These are phyloP conservation scores for Pseudochirops cupreus DNA, from an alignment of 2,797 vertebrate species.

Conservation along the genomic window DNA sequence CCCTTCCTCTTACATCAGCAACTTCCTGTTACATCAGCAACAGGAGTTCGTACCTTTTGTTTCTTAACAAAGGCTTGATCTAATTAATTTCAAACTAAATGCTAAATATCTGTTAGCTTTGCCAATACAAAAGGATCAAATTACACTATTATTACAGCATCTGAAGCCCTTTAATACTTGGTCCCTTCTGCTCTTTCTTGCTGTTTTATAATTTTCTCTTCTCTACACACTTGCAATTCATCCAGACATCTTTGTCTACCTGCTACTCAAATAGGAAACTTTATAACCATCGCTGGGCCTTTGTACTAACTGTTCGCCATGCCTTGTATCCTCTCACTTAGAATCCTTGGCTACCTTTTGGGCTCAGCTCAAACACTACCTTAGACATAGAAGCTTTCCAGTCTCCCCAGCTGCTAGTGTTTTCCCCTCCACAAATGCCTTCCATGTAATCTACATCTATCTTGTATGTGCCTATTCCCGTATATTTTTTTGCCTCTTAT, in stretches of 20 bases:
- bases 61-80: no score
- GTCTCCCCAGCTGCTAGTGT: background rate
- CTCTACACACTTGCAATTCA: background rate
- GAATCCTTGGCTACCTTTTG: background rate
- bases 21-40: no score
- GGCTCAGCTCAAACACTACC: background rate
- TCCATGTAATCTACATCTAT: background rate
- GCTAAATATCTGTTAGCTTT: no score
- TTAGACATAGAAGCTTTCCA: background rate
- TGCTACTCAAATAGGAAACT: background rate
- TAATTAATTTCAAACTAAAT: no score
- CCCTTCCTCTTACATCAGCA: no score
- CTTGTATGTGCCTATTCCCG: background rate
- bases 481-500: background rate
- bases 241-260: background rate
- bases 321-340: background rate
- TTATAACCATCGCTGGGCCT: background rate
- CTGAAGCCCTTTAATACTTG: background rate
- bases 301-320: background rate
- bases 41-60: no score
- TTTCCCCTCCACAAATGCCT: background rate
- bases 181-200: background rate
- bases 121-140: no score
- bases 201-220: background rate
- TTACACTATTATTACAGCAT: no score